Percentiles rank a stretch among this genome's conserved stretches.
Conservation (phyloP, 2,888 invertebrate genomes). For the Sialis fuliginosa region DNA sequence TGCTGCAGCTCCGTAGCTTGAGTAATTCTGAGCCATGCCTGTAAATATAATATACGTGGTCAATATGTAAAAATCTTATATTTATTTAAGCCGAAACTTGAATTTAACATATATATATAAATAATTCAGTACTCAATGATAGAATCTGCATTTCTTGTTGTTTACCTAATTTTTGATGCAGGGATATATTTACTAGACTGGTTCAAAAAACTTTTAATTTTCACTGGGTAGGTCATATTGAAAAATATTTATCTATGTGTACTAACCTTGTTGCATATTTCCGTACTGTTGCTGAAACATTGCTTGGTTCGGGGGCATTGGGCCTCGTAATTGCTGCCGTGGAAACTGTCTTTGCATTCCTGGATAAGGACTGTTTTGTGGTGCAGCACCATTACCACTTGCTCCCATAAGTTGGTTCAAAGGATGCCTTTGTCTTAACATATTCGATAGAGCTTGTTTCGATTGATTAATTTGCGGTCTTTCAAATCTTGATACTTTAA, state of each 20-base stretch:
- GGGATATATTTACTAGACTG: too few species aligned
- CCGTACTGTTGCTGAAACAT: conserved; percentile 45
- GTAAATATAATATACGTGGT: conserved; percentile 4
- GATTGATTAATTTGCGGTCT: conserved; percentile 45
- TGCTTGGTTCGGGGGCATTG: conserved; percentile 24
- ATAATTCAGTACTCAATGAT: too few species aligned
- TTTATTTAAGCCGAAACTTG: background rate
- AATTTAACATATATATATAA: too few species aligned
- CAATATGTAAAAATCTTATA: background rate
- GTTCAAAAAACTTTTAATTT: too few species aligned
- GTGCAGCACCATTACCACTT: conserved; percentile 17
- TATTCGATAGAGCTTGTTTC: conserved; percentile 72
- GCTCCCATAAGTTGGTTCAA: conserved; percentile 29
- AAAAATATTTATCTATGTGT: too few species aligned
- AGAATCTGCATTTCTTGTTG: too few species aligned
- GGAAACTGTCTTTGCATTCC: conserved; percentile 30
- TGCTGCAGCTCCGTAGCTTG: conserved; percentile 27
- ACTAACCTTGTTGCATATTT: conserved; percentile 36
- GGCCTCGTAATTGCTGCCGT: conserved; percentile 24
- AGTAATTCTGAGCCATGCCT: conserved; percentile 45
- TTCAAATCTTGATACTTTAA: conserved; percentile 27
- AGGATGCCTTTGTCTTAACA: conserved; percentile 64
- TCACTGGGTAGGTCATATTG: too few species aligned
- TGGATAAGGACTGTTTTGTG: conserved; percentile 24
- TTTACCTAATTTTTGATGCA: too few species aligned